Base-by-base conservation (phyloP, 2,888 invertebrate species). In the Flabesymbios commensalis region DNA sequence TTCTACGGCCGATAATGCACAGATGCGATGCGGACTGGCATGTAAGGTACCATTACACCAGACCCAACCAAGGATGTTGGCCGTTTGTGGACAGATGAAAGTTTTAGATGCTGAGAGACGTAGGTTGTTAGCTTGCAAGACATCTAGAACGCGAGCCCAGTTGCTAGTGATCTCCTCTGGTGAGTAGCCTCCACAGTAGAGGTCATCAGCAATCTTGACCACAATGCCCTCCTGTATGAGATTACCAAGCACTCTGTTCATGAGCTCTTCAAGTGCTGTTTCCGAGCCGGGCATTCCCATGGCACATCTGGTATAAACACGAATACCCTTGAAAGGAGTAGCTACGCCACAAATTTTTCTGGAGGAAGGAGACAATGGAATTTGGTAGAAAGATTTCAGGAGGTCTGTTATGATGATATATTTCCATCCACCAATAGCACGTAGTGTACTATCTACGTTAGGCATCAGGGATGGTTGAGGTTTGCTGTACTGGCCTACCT, bases 271-370 rank as follows among this genome's bases (percentile, higher is more conserved):
- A 0, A 72, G 54, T 5, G 62, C 67, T 0, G 69, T 72, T 61
- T 72, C 70, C 19, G 69, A 68, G 2, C 69, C 67, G 1, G 67
- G 72, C 69, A 71, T 72, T 2, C 73, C 72, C 72, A 72, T 72
- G 2, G 71, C 71, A 49, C 67, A 71, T 17, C 69, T 32, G 2
- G 68, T 61, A 45, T 72, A 73, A 0, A 72, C 69, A 10, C 68
- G 48, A 7, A 68, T 54, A 17, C 70, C 70, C 3, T 57, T 33
- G 51, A 62, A 72, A 48, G 69, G 73, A 1, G 70, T 73, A 4
- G 59, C 65, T 7, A 73, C 66, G 2, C 70, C 67, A 56, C 70
- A 71, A 39, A n/a, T 68, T 31, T 71, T 72, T 68, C 72, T 68
- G 2, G 72, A 68, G 2, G 59, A 39, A 28, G 43, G 47, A 4